These are phyloP conservation scores for Tenebrio molitor DNA, from an alignment of 1,140 invertebrate species.

Conservation along the genomic window DNA sequence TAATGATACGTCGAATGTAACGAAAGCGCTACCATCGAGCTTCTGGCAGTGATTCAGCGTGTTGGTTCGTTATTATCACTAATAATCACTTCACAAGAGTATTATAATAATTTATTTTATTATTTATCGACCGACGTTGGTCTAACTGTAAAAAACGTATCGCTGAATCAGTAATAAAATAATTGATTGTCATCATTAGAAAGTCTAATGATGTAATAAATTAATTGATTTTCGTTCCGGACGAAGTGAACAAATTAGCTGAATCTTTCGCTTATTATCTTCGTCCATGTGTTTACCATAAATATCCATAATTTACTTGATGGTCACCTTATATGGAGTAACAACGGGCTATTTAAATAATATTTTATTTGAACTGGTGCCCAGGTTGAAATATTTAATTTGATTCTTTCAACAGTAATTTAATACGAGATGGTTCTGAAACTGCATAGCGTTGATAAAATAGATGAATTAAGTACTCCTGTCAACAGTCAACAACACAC, in stretches of 20 bases:
- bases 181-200: constrained; percentile 47
- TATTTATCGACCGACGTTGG: constrained; percentile 12
- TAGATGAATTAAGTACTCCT: constrained; percentile 26
- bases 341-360: constrained; percentile 32
- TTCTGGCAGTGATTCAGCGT: constrained; percentile 34
- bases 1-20: constrained; percentile 15
- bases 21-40: constrained; percentile 13
- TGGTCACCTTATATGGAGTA: constrained; percentile 38
- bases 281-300: constrained; percentile 33
- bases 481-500: neutral
- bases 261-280: constrained; percentile 38
- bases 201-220: constrained; percentile 44
- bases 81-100: constrained; percentile 11
- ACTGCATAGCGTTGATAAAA: constrained; percentile 26
- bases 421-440: constrained; percentile 34
- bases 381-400: constrained; percentile 13
- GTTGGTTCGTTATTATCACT: constrained; percentile 15
- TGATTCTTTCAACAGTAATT: constrained; percentile 36
- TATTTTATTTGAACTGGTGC: constrained; percentile 26
- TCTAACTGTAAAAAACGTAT: constrained; percentile 31
- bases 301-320: constrained; percentile 34
- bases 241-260: constrained; percentile 38
- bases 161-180: constrained; percentile 41
- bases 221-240: constrained; percentile 41
- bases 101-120: constrained; percentile 31